Evolutionary conservation across 2,888 invertebrate genomes (phyloP), one percentile per base, ranked within the genome.

Genomic region (Callosobruchus maculatus): DNA sequence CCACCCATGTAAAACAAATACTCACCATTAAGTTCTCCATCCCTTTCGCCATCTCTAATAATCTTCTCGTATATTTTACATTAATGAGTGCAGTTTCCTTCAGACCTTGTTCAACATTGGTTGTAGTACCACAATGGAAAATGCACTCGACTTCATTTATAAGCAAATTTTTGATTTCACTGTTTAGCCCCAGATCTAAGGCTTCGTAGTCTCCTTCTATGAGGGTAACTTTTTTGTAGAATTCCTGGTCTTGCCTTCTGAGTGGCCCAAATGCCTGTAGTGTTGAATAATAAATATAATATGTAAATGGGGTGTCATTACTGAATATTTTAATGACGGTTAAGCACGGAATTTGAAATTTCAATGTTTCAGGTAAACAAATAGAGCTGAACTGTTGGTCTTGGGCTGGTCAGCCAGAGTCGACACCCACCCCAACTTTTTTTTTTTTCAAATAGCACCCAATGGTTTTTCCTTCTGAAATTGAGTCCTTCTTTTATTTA

Each of bases 111-210:
- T 94, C 92, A 82, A 95, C 94, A 77, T 91, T 89, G 21, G 94
- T 91, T 0, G 93, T 93, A 0, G 93, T 94, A 0, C 94, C 94
- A 67, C 91, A 91, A 84, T 95, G 94, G 83, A 95, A 92, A 20
- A 95, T 91, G 69, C 93, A 87, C 70, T 88, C 86, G 26, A 93
- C 91, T 78, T 92, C 89, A 20, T 89, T 86, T 31, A 85, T 82
- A 22, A 91, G 79, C 21, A 84, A 81, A 69, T 86, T 83, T 78
- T 89, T 89, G 80, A 91, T 89, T 49, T 88, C 83, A 0, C 86
- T 81, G 72, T 86, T 87, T 72, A 91, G 82, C 67, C 91, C 91
- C 67, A 92, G 83, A 75, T 88, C 87, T 13, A 88, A 88, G 76
- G 86, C 80, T 21, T 86, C 84, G 76, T 89, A 89, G 81, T 92